Evolutionary conservation across 2,888 invertebrate species (phyloP).

Genomic region (Tiliacea aurago): DNA sequence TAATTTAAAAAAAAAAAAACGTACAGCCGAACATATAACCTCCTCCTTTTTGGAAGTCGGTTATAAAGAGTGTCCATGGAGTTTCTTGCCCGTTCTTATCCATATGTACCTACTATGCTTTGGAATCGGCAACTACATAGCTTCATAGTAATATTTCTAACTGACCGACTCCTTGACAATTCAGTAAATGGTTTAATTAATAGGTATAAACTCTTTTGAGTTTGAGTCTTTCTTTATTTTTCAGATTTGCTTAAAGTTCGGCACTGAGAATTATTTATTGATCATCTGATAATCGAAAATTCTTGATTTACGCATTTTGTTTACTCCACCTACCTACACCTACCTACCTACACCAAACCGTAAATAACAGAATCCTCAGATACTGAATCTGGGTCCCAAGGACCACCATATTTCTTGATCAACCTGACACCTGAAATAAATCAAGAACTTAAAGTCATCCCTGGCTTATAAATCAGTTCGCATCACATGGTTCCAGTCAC

Average conservation of each 20-base stretch:
- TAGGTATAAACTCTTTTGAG: too few species aligned
- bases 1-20: too few species aligned
- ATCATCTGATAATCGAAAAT: not conserved
- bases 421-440: conserved; percentile 39
- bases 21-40: too few species aligned
- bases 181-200: too few species aligned
- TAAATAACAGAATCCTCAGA: conserved; percentile 13
- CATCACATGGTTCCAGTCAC: conserved; percentile 21
- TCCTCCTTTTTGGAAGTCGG: too few species aligned
- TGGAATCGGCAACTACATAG: too few species aligned
- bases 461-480: conserved; percentile 33
- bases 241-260: not conserved
- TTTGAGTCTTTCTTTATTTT: not conserved
- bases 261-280: not conserved
- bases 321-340: too few species aligned
- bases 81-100: too few species aligned
- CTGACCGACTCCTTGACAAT: too few species aligned
- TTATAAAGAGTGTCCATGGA: too few species aligned
- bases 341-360: conserved; percentile 2
- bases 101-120: too few species aligned
- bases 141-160: too few species aligned
- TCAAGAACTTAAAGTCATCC: conserved; percentile 36
- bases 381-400: conserved; percentile 31
- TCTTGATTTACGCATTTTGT: not conserved
- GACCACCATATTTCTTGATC: conserved; percentile 24